Evolutionary conservation across 2,888 invertebrate genomes (phyloP).

Genomic region (Chromoteleia sp.): DNA sequence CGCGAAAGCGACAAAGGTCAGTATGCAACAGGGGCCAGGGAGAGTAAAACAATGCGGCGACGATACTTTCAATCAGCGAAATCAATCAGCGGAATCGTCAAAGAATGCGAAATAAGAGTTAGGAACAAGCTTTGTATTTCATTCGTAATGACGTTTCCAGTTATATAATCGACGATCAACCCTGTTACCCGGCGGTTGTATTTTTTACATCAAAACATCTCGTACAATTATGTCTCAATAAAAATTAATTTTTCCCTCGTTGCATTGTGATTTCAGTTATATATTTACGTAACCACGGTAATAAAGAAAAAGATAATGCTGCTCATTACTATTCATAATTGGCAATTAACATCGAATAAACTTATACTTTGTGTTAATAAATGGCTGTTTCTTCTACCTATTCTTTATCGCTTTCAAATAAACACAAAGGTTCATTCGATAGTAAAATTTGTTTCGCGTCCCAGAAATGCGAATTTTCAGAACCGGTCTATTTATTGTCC

Average conservation of each 20-base stretch:
- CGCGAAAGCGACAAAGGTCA: constrained; percentile 74
- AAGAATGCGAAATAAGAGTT: constrained; percentile 37
- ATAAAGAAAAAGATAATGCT: constrained; percentile 13
- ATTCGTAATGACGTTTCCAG: constrained; percentile 42
- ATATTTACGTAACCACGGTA: constrained; percentile 27
- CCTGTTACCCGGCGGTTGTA: background rate
- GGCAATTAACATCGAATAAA: background rate
- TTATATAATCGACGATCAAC: constrained; percentile 42
- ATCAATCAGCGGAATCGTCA: constrained; percentile 43
- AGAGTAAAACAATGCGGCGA: constrained; percentile 37
- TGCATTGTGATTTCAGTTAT: constrained; percentile 21
- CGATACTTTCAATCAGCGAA: constrained; percentile 51
- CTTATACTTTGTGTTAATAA: constrained; percentile 1
- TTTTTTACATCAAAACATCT: constrained; percentile 18
- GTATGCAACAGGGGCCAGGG: constrained; percentile 74
- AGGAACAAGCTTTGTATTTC: constrained; percentile 37
- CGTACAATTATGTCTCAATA: constrained; percentile 34
- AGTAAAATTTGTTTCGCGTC: background rate
- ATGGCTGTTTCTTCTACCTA: background rate
- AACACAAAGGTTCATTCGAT: background rate
- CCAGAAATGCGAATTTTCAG: background rate
- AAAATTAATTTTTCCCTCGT: constrained; percentile 18
- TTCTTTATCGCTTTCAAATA: background rate
- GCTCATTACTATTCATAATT: constrained; percentile 34
- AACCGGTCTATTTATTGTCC: background rate